These are phyloP conservation scores for Hypsibius dujardini DNA, from an alignment of 1,140 invertebrate genomes.

Conservation along the genomic window DNA sequence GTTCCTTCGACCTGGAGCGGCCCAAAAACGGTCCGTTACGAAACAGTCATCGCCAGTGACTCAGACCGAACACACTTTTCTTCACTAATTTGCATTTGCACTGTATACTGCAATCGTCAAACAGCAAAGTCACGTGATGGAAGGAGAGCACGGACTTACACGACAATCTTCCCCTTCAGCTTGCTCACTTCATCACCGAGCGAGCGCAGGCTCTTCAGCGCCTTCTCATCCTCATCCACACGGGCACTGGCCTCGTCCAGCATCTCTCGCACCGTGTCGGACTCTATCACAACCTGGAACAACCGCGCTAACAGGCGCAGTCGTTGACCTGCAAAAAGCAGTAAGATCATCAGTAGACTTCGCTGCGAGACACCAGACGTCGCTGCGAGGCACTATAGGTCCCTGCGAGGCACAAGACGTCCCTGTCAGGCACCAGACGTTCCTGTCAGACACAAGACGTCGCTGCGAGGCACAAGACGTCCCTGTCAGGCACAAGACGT, in stretches of 20 bases:
- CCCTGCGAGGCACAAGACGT: too few relatives aligned
- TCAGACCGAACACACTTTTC: neutral
- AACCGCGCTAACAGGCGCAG: neutral
- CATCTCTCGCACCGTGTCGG: neutral
- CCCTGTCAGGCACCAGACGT: too few relatives aligned
- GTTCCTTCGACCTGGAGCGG: neutral
- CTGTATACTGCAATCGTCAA: neutral
- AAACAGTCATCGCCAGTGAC: neutral
- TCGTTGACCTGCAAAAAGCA: neutral
- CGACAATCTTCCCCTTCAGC: neutral
- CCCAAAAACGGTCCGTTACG: neutral
- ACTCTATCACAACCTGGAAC: conserved; percentile 10
- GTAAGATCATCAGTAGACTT: neutral
- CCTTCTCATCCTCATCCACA: conserved; percentile 2
- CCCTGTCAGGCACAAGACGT: too few relatives aligned
- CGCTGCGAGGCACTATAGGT: too few relatives aligned
- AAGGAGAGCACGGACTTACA: too few relatives aligned
- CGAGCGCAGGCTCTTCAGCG: neutral
- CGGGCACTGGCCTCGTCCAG: neutral
- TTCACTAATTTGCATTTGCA: neutral
- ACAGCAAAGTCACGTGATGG: neutral
- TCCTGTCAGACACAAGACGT: too few relatives aligned
- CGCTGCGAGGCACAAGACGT: too few relatives aligned
- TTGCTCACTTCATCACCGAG: neutral
- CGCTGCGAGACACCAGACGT: too few relatives aligned